Percentiles rank a stretch among this genome's conserved stretches.
phyloP scores from a whole-genome alignment of 2,888 invertebrate genomes.

The Cartodere bifasciata region DNA sequence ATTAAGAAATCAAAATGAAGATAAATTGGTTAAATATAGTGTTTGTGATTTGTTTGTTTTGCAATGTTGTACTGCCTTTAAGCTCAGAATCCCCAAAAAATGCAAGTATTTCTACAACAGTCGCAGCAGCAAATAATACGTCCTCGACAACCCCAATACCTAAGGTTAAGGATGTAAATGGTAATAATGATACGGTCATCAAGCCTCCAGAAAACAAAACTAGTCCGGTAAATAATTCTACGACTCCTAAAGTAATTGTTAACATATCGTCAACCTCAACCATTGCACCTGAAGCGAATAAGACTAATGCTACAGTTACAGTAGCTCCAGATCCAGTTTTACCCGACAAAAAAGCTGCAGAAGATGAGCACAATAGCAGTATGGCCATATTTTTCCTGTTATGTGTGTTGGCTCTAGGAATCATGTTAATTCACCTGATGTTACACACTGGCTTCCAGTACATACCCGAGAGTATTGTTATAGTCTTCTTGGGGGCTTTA shows the following conservation, averaged over 20 bases:
- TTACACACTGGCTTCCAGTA: slow-evolving; percentile 92
- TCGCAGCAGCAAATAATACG: slow-evolving; percentile 7
- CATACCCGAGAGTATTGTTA: slow-evolving; percentile 94
- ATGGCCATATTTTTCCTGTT: slow-evolving; percentile 97
- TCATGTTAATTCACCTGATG: slow-evolving; percentile 88
- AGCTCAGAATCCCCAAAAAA: neutral
- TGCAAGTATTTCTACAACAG: neutral
- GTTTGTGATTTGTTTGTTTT: too few species aligned
- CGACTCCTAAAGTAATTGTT: too few species aligned
- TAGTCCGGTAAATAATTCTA: too few species aligned
- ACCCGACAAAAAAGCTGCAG: slow-evolving; percentile 82
- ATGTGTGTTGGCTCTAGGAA: slow-evolving; percentile 87
- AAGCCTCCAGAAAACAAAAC: neutral
- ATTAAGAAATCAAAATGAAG: too few species aligned
- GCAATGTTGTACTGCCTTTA: too few species aligned
- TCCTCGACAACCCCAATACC: slow-evolving; percentile 4
- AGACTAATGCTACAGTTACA: slow-evolving; percentile 35
- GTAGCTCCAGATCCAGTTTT: slow-evolving; percentile 64
- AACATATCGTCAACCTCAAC: slow-evolving; percentile 8
- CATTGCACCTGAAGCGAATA: slow-evolving; percentile 20
- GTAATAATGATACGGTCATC: too few species aligned
- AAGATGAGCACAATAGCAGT: slow-evolving; percentile 92
- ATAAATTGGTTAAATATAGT: too few species aligned
- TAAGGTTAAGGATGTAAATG: too few species aligned
- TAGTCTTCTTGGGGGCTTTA: slow-evolving; percentile 86